Percentiles rank a stretch among this genome's conserved stretches.
Evolutionary conservation across 2,888 invertebrate species (phyloP).

Genomic region (Pyrocoelia pectoralis): DNA sequence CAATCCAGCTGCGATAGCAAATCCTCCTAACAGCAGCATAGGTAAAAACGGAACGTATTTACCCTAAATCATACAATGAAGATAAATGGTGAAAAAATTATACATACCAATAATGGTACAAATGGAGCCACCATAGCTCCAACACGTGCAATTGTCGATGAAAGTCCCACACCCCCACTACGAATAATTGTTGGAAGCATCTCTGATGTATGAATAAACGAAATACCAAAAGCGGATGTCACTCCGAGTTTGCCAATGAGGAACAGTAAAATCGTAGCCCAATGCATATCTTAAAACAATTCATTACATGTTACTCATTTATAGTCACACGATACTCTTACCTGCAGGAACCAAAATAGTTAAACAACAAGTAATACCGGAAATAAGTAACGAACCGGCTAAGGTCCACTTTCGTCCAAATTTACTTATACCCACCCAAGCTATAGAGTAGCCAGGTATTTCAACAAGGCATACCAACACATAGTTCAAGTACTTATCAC

Average conservation of each 20-base stretch:
- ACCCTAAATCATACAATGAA: slow-evolving; percentile 55
- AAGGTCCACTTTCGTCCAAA: slow-evolving; percentile 63
- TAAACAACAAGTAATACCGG: slow-evolving; percentile 58
- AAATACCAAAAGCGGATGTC: slow-evolving; percentile 69
- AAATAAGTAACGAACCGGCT: slow-evolving; percentile 64
- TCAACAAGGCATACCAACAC: slow-evolving; percentile 68
- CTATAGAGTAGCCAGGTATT: slow-evolving; percentile 67
- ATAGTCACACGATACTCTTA: slow-evolving; percentile 41
- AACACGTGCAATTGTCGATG: slow-evolving; percentile 66
- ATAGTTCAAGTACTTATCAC: slow-evolving; percentile 74
- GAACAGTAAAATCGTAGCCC: slow-evolving; percentile 66
- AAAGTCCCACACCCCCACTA: slow-evolving; percentile 67
- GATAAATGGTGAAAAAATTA: not conserved
- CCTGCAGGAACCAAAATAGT: slow-evolving; percentile 62
- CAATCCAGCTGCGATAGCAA: slow-evolving; percentile 63
- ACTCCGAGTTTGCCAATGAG: slow-evolving; percentile 70
- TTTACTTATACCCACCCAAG: slow-evolving; percentile 63
- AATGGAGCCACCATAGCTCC: slow-evolving; percentile 71
- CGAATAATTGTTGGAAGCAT: slow-evolving; percentile 64
- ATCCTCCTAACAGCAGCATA: slow-evolving; percentile 64
- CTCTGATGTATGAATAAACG: slow-evolving; percentile 70
- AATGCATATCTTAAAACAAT: slow-evolving; percentile 57
- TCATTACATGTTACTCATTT: not conserved
- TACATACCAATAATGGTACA: slow-evolving; percentile 65
- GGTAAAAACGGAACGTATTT: slow-evolving; percentile 62